Base-by-base conservation (phyloP, 1,140 invertebrate genomes). In the Heliconius himera region DNA sequence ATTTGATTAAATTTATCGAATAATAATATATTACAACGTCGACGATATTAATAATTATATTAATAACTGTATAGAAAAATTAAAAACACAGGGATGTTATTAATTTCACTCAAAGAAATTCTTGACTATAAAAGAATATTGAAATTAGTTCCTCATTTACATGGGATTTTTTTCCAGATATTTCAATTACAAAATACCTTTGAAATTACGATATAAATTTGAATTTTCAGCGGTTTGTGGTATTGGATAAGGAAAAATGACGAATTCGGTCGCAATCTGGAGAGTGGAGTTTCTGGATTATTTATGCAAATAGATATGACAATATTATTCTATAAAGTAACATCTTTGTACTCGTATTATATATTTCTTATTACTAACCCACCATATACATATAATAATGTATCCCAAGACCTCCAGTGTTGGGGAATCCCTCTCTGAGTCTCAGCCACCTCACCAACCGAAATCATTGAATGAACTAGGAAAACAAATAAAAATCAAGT, bases 181-280 rank as follows among this genome's bases (percentile, higher is more conserved):
- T 79, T 79, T 81, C 70, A 74, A 81, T 81, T 74, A 77, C 51
- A 80, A 80, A 80, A 66, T 77, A 73, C 46, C 75, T 72, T 20
- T 72, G 36, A 66, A 60, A 80, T 70, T 46, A 73, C 41, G 72
- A 75, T 70, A 71, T 81, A 66, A 75, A 75, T 81, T 81, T 74
- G n/a, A 75, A 78, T 78, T 72, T 78, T 75, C 56, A 49, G 78
- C 73, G 41, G 46, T 46, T 49, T 70, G 22, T 76, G 71, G 33
- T 51, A 54, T 38, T 74, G 33, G 22, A 79, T 51, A 74, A 41
- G n/a, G 75, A 70, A 41, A 36, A 79, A 38, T 36, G 8, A 36
- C 33, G 6, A 36, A 1, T 6, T 36, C 33, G 33, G 33, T 6
- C 33, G 33, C 33, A 36, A 36, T 36, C 6, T 36, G 5, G 33